Conservation (phyloP, 2,888 invertebrate genomes). For the Autographa pulchrina region DNA sequence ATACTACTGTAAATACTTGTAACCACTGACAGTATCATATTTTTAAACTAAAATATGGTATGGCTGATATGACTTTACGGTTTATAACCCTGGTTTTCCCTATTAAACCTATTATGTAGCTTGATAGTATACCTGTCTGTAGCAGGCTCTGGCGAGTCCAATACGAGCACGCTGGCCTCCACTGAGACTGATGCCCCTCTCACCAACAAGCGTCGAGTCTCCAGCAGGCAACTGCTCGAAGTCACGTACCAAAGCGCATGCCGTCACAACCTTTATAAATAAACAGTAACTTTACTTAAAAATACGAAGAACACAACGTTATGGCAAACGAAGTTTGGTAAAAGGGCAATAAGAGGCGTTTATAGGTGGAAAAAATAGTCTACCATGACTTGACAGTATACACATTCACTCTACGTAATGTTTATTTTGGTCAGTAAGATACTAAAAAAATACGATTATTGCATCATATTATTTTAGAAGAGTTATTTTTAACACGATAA, state of each 20-base stretch:
- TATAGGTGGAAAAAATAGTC: too few species aligned
- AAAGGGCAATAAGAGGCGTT: too few species aligned
- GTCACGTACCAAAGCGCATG: conserved; percentile 91
- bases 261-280: conserved; percentile 85
- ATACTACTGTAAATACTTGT: too few species aligned
- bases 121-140: conserved; percentile 89
- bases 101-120: not conserved
- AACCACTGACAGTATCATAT: too few species aligned
- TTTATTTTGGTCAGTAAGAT: too few species aligned
- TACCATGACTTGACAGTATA: too few species aligned
- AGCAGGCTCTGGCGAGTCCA: conserved; percentile 93
- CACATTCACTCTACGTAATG: too few species aligned
- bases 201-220: conserved; percentile 93
- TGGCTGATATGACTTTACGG: too few species aligned
- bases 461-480: not conserved
- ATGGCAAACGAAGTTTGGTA: too few species aligned
- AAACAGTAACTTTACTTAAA: not conserved
- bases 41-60: too few species aligned
- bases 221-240: conserved; percentile 92
- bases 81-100: too few species aligned
- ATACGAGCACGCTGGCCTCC: conserved; percentile 95
- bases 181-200: conserved; percentile 93
- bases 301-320: too few species aligned
- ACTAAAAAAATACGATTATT: not conserved
- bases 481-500: not conserved